Evolutionary conservation across 2,797 vertebrate species (phyloP).

Genomic region (Lithobates pipiens): DNA sequence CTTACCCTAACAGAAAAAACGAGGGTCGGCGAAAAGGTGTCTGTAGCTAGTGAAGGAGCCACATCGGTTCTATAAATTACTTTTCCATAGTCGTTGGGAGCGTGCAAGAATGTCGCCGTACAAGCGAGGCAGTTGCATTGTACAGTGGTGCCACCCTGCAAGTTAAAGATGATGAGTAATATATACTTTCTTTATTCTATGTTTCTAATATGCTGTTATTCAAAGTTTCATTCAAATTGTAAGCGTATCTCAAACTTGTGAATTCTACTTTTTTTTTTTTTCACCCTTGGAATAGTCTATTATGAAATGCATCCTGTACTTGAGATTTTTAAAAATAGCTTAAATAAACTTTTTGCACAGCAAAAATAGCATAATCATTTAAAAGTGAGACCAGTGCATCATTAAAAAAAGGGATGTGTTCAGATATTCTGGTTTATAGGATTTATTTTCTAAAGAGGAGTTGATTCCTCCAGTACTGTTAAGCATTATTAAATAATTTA

Average conservation of each 20-base stretch:
- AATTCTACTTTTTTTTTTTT: background rate
- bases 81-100: slow-evolving; percentile 61
- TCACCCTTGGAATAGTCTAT: background rate
- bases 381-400: background rate
- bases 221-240: background rate
- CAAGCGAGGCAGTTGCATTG: slow-evolving; percentile 62
- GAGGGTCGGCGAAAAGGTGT: slow-evolving; percentile 58
- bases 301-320: background rate
- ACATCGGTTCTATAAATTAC: slow-evolving; percentile 55
- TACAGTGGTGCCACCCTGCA: slow-evolving; percentile 59
- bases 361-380: background rate
- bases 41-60: slow-evolving; percentile 48
- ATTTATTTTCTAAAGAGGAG: no score
- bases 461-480: no score
- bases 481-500: no score
- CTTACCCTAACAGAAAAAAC: slow-evolving; percentile 63
- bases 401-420: background rate
- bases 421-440: background rate
- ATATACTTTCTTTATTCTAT: slow-evolving; percentile 27
- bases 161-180: slow-evolving; percentile 60
- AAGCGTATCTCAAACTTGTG: background rate
- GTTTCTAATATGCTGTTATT: slow-evolving; percentile 37
- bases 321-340: background rate
- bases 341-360: background rate
- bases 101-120: slow-evolving; percentile 59